Evolutionary conservation across 2,888 invertebrate species (phyloP).

Genomic region (Mesoligia furuncula): DNA sequence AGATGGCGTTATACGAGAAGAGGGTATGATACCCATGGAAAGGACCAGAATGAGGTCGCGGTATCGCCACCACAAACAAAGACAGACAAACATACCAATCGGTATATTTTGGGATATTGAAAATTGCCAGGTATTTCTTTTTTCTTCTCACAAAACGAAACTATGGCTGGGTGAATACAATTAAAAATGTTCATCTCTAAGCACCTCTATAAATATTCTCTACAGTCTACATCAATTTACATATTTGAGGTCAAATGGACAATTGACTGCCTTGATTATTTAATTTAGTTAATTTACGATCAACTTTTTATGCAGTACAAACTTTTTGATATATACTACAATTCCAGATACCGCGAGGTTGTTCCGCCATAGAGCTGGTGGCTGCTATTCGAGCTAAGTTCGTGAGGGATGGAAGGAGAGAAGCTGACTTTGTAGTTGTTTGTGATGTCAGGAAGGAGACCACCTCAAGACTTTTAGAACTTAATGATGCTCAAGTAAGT

Average conservation of each 20-base stretch:
- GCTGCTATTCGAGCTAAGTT: slow-evolving; percentile 94
- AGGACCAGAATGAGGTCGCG: slow-evolving; percentile 83
- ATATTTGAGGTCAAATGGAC: neutral
- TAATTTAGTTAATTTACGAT: neutral
- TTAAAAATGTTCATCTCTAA: neutral
- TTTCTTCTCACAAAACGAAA: neutral
- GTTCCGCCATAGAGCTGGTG: slow-evolving; percentile 95
- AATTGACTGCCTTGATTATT: slow-evolving; percentile 5
- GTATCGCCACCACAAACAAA: slow-evolving; percentile 83
- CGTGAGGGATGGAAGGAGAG: slow-evolving; percentile 92
- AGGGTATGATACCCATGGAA: slow-evolving; percentile 77
- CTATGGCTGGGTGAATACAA: neutral
- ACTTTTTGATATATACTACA: neutral
- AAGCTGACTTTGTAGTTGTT: slow-evolving; percentile 97
- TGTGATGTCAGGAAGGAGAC: slow-evolving; percentile 96
- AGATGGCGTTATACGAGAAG: slow-evolving; percentile 76
- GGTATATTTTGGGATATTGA: slow-evolving; percentile 98
- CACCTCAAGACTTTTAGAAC: slow-evolving; percentile 93
- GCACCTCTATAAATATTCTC: neutral
- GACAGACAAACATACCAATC: slow-evolving; percentile 89
- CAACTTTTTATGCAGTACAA: neutral
- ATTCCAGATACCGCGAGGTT: slow-evolving; percentile 93
- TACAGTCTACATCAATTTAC: neutral
- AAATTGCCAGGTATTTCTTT: slow-evolving; percentile 93
- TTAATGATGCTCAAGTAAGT: slow-evolving; percentile 95